These are phyloP conservation scores for Sebastes cheni DNA, from an alignment of 2,797 vertebrate species.

Conservation along the genomic window DNA sequence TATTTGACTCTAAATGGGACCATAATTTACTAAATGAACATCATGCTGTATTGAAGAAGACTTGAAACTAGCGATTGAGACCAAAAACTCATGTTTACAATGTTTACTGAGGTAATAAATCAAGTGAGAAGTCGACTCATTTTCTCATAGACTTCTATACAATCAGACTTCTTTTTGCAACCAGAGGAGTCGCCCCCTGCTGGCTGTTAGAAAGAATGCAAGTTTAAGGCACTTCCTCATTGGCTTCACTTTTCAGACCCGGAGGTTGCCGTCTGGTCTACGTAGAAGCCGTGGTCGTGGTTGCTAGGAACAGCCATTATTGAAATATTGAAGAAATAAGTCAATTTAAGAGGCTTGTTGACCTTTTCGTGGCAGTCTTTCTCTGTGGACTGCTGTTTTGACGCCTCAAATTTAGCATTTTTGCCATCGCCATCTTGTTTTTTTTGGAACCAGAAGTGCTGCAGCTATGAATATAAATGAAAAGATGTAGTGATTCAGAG, in stretches of 20 bases:
- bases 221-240: background rate
- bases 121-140: background rate
- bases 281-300: background rate
- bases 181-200: background rate
- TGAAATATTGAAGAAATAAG: background rate
- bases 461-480: too few relatives aligned
- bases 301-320: background rate
- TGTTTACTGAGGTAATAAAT: background rate
- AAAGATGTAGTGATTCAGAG: too few relatives aligned
- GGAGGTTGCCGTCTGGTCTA: accelerated
- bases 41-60: background rate
- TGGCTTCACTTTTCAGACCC: background rate
- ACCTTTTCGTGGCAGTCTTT: too few relatives aligned
- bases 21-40: background rate
- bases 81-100: too few relatives aligned
- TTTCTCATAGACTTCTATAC: background rate
- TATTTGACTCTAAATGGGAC: too few relatives aligned
- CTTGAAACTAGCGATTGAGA: too few relatives aligned
- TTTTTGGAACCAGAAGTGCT: too few relatives aligned
- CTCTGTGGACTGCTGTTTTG: too few relatives aligned
- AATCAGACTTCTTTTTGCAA: background rate
- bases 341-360: background rate
- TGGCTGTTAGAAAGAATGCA: background rate
- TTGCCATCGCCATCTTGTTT: too few relatives aligned
- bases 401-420: too few relatives aligned